Percentiles rank a stretch among this genome's conserved stretches.
phyloP scores from a whole-genome alignment of 2,113 vertebrate species.

The Sander vitreus region DNA sequence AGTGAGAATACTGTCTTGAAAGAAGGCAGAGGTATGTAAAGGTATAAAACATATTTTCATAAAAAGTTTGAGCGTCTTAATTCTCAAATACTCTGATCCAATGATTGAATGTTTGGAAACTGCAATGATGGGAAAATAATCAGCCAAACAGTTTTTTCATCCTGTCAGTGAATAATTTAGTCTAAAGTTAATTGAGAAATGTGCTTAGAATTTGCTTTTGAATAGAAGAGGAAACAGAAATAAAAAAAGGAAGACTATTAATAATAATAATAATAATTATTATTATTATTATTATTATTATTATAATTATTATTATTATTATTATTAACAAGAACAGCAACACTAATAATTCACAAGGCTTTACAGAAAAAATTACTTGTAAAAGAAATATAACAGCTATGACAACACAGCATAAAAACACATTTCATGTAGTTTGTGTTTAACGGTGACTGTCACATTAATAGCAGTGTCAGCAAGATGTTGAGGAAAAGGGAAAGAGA shows the following conservation, averaged over 20 bases:
- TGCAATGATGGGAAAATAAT: neutral
- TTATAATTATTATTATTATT: neutral
- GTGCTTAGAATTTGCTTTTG: neutral
- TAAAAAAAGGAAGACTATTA: neutral
- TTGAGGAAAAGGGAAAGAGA: neutral
- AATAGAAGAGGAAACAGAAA: neutral
- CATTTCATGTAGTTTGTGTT: neutral
- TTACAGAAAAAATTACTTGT: neutral
- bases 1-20: constrained; percentile 1
- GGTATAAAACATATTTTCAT: neutral
- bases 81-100: neutral
- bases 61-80: neutral
- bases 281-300: constrained; percentile 5
- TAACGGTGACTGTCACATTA: neutral
- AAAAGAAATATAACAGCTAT: constrained; percentile 4
- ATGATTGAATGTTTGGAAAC: neutral
- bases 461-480: neutral
- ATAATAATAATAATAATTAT: no score
- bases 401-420: neutral
- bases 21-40: neutral
- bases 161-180: neutral
- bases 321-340: constrained; percentile 5
- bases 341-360: neutral
- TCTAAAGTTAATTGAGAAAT: neutral
- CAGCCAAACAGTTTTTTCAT: neutral